Base-by-base conservation (phyloP, 2,797 vertebrate species). In the Oceanodroma leucorhoa region DNA sequence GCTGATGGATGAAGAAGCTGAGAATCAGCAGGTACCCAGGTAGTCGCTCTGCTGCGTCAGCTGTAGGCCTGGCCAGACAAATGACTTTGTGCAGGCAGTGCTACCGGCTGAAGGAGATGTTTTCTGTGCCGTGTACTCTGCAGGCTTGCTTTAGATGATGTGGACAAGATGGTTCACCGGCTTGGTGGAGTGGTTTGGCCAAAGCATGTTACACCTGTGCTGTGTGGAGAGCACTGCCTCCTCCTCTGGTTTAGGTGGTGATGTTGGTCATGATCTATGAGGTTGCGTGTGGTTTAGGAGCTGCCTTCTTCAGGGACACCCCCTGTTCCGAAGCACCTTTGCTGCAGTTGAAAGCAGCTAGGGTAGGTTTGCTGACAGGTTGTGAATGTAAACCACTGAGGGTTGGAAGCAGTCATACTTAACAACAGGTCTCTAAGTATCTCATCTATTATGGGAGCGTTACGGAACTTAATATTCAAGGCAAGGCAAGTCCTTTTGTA, bases 201-300 rank as follows among this genome's bases (percentile, higher is more conserved):
- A 51, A 45, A 65, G 45, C 32, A 2, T 5, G 23, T 27, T 30
- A 6, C 16, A 23, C 22, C 36, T 29, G 8, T 3, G 6, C n/a
- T 36, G 19, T 5, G 14, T 32, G 57, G 61, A n/a, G 7, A 27
- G 26, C 19, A 5, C 58, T 43, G 58, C 50, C 64, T 50, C 43
- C 57, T 75, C 18, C 22, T 14, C 24, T 21, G 34, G 73, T 46
- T 10, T 19, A 8, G 34, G 34, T 5, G 6, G 2, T 34, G 48
- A 23, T 46, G 48, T 10, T 69, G 57, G 24, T 30, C 2, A 0
- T 19, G 51, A 5, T 50, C 0, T 0, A 1, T 16, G 50, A 14
- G 16, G 8, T 16, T 10, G 24, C 2, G 11, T 10, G 15, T 19
- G 79, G 17, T 34, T 53, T 30, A 3, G 64, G 66, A 61, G 45